A percentile compares a stretch with the other conserved stretches of the same genome.
Conservation (phyloP, 1,140 invertebrate species). For the Bombus confusus region DNA sequence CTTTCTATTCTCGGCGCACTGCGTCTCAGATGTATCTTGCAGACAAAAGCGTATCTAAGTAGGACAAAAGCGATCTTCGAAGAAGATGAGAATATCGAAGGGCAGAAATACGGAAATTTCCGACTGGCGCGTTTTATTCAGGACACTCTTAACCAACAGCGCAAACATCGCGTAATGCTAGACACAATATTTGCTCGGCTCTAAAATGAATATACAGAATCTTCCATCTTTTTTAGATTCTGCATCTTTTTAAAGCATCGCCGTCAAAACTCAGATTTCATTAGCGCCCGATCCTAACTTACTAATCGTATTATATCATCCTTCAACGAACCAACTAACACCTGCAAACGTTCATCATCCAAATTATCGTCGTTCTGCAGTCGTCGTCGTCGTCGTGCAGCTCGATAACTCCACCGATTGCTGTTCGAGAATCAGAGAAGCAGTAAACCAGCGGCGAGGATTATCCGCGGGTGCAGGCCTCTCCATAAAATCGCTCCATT, state of each 20-base stretch:
- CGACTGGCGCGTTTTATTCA: neutral
- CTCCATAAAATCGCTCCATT: slow-evolving; percentile 53
- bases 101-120: neutral
- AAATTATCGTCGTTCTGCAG: neutral
- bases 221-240: neutral
- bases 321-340: neutral
- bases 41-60: too few species aligned
- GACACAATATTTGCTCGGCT: neutral
- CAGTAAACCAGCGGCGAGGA: neutral
- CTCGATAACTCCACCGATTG: neutral
- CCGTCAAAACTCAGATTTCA: neutral
- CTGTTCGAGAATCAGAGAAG: neutral
- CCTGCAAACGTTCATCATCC: neutral
- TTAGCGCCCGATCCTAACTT: neutral
- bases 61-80: too few species aligned
- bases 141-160: neutral
- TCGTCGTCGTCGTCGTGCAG: neutral
- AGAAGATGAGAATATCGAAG: neutral
- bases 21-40: too few species aligned
- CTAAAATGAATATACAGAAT: neutral
- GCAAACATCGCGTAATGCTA: neutral
- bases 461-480: slow-evolving; percentile 1
- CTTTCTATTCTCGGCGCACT: fast-evolving
- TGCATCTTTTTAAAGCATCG: neutral
- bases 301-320: neutral